Base-by-base conservation (phyloP, 2,797 vertebrate genomes). In the Anas acuta region DNA sequence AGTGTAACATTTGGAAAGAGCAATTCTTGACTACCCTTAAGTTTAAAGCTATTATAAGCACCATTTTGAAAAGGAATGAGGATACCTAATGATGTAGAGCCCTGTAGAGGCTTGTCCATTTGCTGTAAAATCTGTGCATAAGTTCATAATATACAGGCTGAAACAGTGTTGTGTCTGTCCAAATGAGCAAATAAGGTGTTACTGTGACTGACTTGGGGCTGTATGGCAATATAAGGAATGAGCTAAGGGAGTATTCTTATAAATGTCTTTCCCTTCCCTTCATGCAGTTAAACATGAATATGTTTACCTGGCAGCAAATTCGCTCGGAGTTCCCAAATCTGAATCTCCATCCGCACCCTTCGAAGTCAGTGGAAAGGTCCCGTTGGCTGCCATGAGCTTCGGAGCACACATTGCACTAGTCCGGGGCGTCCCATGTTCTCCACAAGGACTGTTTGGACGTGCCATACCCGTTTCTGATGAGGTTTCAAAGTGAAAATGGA, bases 401-500 rank as follows among this genome's bases (percentile, higher is more conserved):
- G n/a, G 30, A 25, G 10, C 33, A 39, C 39, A 6, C 3, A 2
- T 2, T 32, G 69, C 33, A 18, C 7, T 8, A 43, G 41, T 8
- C 41, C 41, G 8, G 28, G 23, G 13, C 9, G 30, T 21, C 30
- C 57, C 41, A 1, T 4, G 25, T 8, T 6, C 35, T 28, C 37
- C 0, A 1, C 43, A 21, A n/a, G 43, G 37, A 12, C 47, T 62
- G 2, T 57, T 57, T 49, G 49, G 49, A 49, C 11, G n/a, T 51
- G 41, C 32, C 39, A 53, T 67, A 35, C 0, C 57, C 0, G 0
- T 58, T 93, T 84, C 57, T 25, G 53, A 45, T 45, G n/a, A 54
- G 11, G 20, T 28, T 92, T 95, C 72, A 61, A 88, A 92, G 39
- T n/a, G 45, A 73, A 91, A 84, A 84, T 82, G 28, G 58, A 73